Percentiles rank a stretch among this genome's conserved stretches.
These are phyloP conservation scores for Frieseomelitta varia DNA, from an alignment of 1,140 invertebrate species.

Conservation along the genomic window DNA sequence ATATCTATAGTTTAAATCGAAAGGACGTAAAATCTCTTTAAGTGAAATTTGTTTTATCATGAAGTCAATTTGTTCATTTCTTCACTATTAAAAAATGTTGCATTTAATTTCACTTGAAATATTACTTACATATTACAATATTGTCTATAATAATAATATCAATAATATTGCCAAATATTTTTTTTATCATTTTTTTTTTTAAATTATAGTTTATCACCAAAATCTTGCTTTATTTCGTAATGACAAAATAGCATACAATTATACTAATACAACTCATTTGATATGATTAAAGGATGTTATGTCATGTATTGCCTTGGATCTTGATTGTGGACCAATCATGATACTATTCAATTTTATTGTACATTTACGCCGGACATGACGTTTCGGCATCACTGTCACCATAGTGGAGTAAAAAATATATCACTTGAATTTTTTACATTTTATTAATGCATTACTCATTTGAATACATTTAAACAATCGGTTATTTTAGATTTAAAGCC, in stretches of 20 bases:
- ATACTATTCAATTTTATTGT: slow-evolving; percentile 33
- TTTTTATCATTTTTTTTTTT: not conserved
- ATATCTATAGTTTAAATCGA: not conserved
- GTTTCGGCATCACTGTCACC: not conserved
- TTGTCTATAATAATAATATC: no score
- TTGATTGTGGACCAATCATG: slow-evolving; percentile 37
- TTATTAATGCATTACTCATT: not conserved
- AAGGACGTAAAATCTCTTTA: not conserved
- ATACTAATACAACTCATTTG: slow-evolving; percentile 29
- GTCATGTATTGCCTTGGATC: slow-evolving; percentile 41
- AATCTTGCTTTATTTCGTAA: not conserved
- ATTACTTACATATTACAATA: no score
- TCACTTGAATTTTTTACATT: not conserved
- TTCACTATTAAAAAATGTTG: not conserved
- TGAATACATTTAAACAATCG: not conserved
- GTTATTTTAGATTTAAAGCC: not conserved
- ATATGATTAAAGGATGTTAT: slow-evolving; percentile 36
- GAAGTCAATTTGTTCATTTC: not conserved
- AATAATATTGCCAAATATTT: no score
- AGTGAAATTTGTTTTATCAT: no score
- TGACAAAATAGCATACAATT: slow-evolving; percentile 5
- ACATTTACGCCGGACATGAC: slow-evolving; percentile 33
- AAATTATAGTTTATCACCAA: not conserved
- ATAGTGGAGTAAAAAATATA: slow-evolving; percentile 13
- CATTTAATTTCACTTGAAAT: not conserved